phyloP scores from a whole-genome alignment of 1,140 invertebrate genomes.

The Conus ventricosus region DNA sequence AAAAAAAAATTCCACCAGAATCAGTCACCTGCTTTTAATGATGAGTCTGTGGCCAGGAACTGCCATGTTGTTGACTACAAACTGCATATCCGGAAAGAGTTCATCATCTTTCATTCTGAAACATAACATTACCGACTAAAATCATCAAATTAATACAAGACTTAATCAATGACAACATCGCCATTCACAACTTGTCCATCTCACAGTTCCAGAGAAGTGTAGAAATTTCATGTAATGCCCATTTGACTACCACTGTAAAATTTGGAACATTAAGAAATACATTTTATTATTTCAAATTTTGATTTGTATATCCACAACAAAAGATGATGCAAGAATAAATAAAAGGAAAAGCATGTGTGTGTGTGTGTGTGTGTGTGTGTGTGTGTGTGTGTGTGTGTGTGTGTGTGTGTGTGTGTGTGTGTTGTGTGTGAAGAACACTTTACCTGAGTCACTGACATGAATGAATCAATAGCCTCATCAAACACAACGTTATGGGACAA shows the following conservation, averaged over 20 bases:
- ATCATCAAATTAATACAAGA: background rate
- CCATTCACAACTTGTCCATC: background rate
- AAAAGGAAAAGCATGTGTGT: no score
- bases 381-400: no score
- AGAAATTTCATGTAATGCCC: no score
- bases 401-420: no score
- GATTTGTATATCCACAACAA: no score
- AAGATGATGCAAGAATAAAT: no score
- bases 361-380: no score
- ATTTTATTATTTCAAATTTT: background rate
- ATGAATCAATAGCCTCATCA: no score
- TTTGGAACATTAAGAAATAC: background rate
- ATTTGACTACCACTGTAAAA: background rate
- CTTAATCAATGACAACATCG: background rate
- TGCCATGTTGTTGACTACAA: background rate
- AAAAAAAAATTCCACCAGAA: background rate
- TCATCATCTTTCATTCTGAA: conserved; percentile 12
- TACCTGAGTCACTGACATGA: no score
- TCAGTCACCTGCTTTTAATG: conserved; percentile 10
- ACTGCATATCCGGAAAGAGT: conserved; percentile 17
- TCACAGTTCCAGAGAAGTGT: background rate
- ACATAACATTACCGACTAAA: background rate
- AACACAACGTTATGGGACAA: no score
- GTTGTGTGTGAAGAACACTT: no score
- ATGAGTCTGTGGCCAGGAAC: background rate